Evolutionary conservation across 2,113 vertebrate genomes (phyloP).

Genomic region (Reinhardtius hippoglossoides): DNA sequence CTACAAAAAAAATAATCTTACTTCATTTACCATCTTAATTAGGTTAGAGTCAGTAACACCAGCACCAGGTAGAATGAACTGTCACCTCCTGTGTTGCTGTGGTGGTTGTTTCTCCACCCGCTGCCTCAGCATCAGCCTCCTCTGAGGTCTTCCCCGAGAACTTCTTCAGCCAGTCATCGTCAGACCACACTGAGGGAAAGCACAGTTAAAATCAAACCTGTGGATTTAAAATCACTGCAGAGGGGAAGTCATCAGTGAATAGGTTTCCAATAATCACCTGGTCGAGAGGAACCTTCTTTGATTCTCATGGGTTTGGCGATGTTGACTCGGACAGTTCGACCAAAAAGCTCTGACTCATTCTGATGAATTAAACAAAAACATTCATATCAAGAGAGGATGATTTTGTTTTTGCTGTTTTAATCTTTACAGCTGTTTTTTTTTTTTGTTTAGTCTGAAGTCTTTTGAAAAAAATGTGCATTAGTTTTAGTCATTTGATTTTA

Average conservation of each 20-base stretch:
- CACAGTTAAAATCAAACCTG: neutral
- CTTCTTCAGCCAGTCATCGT: constrained; percentile 98
- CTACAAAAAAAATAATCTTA: constrained; percentile 69
- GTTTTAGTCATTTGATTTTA: no score
- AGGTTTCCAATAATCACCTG: constrained; percentile 80
- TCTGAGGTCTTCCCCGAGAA: constrained; percentile 96
- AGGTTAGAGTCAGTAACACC: neutral
- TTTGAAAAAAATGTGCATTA: no score
- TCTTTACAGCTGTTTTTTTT: no score
- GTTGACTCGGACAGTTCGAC: constrained; percentile 94
- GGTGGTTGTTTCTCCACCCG: constrained; percentile 78
- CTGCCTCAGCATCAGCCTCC: constrained; percentile 87
- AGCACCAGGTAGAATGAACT: neutral
- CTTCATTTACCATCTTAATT: neutral
- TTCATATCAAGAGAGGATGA: neutral
- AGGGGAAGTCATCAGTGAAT: neutral
- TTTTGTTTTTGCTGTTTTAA: no score
- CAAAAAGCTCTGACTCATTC: constrained; percentile 98
- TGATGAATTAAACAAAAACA: constrained; percentile 55
- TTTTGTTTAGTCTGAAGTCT: no score
- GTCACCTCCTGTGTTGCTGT: constrained; percentile 86
- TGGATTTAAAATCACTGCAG: neutral
- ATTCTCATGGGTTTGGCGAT: constrained; percentile 97
- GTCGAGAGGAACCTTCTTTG: constrained; percentile 96
- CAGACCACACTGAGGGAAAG: constrained; percentile 90